phyloP scores from a whole-genome alignment of 2,888 invertebrate species.

The Nipponacmea schrenckii region DNA sequence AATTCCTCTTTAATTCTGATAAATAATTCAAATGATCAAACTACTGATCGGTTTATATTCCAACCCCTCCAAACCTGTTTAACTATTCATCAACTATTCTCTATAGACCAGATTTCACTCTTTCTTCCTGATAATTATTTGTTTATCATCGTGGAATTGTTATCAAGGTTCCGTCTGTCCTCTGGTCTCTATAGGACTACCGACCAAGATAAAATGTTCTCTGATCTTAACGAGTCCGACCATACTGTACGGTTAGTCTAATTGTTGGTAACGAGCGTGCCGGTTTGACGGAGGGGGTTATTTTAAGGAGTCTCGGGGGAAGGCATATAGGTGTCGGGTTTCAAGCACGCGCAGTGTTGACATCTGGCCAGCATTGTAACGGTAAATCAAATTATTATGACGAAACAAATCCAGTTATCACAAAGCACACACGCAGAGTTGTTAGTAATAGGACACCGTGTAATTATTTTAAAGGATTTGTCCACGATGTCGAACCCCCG shows the following conservation, averaged over 20 bases:
- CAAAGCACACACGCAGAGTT: slow-evolving; percentile 1
- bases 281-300: slow-evolving; percentile 13
- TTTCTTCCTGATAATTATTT: too few species aligned
- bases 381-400: slow-evolving; percentile 2
- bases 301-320: slow-evolving; percentile 15
- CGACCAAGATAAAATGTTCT: too few species aligned
- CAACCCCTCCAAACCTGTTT: too few species aligned
- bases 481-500: background rate
- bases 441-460: background rate
- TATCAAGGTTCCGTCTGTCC: too few species aligned
- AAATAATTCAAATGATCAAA: too few species aligned
- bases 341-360: slow-evolving; percentile 20
- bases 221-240: too few species aligned
- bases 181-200: too few species aligned
- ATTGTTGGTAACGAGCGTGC: slow-evolving; percentile 1
- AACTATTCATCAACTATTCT: too few species aligned
- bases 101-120: too few species aligned
- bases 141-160: too few species aligned
- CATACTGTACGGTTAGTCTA: background rate
- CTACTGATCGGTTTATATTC: too few species aligned
- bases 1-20: too few species aligned
- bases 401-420: background rate
- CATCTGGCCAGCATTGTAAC: slow-evolving; percentile 15
- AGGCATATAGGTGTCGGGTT: slow-evolving; percentile 17
- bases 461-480: background rate